Evolutionary conservation across 2,113 vertebrate species (phyloP).

Genomic region (Okapia johnstoni): DNA sequence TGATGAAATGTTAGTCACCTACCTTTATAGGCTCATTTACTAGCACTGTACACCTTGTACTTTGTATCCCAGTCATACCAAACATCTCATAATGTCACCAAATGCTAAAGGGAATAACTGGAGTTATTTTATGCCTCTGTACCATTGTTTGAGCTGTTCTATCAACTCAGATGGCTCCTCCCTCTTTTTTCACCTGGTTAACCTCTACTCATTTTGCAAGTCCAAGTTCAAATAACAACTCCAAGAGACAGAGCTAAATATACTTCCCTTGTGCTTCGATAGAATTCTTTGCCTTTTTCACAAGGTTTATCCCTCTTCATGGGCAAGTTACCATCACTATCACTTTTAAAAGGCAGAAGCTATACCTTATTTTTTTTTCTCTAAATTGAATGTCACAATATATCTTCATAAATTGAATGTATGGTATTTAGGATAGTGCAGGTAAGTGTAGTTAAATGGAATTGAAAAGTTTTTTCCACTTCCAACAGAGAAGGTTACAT

Average conservation of each 20-base stretch:
- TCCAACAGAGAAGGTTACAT: background rate
- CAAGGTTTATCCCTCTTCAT: background rate
- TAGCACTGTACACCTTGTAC: background rate
- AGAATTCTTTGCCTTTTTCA: background rate
- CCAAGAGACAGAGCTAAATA: background rate
- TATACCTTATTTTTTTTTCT: background rate
- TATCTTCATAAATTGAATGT: background rate
- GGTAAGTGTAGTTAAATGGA: background rate
- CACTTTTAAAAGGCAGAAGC: background rate
- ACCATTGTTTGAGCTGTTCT: background rate
- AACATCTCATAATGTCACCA: background rate
- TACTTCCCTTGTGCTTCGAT: background rate
- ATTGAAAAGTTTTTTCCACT: background rate
- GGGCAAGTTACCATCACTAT: background rate
- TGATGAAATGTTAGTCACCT: background rate
- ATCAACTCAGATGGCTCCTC: background rate
- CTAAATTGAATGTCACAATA: background rate
- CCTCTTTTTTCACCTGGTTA: background rate
- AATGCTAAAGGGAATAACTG: background rate
- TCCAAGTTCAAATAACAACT: background rate
- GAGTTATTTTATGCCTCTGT: background rate
- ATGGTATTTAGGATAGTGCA: background rate
- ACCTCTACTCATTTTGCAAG: background rate
- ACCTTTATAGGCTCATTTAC: background rate
- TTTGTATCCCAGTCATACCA: background rate